These are phyloP conservation scores for Tipula unca DNA, from an alignment of 2,888 invertebrate species.

Conservation along the genomic window DNA sequence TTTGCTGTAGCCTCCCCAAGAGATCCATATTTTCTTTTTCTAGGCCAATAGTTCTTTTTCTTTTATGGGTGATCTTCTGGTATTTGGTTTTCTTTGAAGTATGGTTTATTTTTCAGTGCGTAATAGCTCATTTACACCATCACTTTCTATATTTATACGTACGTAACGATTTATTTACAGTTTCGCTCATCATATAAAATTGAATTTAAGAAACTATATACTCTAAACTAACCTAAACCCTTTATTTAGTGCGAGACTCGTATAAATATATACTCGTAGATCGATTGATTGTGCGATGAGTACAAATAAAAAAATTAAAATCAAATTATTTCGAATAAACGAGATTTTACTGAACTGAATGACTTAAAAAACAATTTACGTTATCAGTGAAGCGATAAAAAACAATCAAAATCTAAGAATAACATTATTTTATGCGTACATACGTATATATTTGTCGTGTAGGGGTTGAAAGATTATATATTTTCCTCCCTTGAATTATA, in stretches of 20 bases:
- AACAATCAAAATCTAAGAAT: background rate
- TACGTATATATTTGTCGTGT: background rate
- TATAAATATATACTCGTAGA: too few relatives aligned
- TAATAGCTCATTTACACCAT: too few relatives aligned
- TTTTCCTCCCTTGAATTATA: background rate
- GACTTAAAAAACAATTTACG: background rate
- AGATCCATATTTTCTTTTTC: too few relatives aligned
- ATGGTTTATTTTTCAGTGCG: too few relatives aligned
- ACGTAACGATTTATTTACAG: too few relatives aligned
- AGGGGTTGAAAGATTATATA: background rate
- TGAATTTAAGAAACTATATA: too few relatives aligned
- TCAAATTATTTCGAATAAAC: background rate
- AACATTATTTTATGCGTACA: background rate
- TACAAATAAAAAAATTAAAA: background rate
- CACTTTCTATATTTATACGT: background rate
- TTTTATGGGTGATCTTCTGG: too few relatives aligned
- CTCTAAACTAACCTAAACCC: background rate
- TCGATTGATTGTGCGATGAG: background rate
- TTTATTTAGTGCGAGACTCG: background rate
- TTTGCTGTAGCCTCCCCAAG: too few relatives aligned
- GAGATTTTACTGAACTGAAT: background rate
- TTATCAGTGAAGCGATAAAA: slow-evolving; percentile 8
- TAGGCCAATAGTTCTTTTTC: too few relatives aligned
- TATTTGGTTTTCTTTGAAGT: too few relatives aligned
- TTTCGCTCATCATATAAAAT: too few relatives aligned